These are phyloP conservation scores for Acrocephalus scirpaceus DNA, from an alignment of 2,797 vertebrate species.

Conservation along the genomic window DNA sequence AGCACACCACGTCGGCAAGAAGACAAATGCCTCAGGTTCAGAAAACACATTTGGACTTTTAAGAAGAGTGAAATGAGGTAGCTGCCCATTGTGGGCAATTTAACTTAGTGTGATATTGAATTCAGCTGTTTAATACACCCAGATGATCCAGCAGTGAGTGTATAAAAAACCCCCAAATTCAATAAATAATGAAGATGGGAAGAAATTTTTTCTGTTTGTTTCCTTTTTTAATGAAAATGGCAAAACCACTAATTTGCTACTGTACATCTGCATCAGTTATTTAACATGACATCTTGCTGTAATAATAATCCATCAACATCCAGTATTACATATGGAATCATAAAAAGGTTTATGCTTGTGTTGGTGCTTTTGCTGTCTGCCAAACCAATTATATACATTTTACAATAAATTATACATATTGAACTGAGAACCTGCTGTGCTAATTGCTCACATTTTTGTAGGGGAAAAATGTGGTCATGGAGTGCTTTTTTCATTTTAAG, in stretches of 20 bases:
- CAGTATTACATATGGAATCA: slow-evolving; percentile 37
- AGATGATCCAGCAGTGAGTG: slow-evolving; percentile 39
- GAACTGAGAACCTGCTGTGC: slow-evolving; percentile 33
- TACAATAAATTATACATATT: slow-evolving; percentile 37
- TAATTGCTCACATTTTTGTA: slow-evolving; percentile 42
- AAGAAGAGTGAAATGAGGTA: slow-evolving; percentile 17
- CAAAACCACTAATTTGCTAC: slow-evolving; percentile 28
- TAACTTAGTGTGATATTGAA: slow-evolving; percentile 25
- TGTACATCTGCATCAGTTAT: slow-evolving; percentile 41
- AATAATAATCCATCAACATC: slow-evolving; percentile 26
- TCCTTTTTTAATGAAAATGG: slow-evolving; percentile 38
- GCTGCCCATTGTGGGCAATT: slow-evolving; percentile 51
- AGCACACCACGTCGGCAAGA: neutral
- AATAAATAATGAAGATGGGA: slow-evolving; percentile 40
- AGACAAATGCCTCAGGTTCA: neutral
- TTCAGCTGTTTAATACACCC: slow-evolving; percentile 48
- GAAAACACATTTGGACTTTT: slow-evolving; percentile 3
- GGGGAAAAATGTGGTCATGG: neutral
- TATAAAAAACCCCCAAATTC: neutral
- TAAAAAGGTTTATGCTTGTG: slow-evolving; percentile 28
- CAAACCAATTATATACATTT: slow-evolving; percentile 48
- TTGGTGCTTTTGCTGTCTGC: slow-evolving; percentile 30
- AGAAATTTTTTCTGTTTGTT: neutral
- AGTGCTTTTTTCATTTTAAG: slow-evolving; percentile 14
- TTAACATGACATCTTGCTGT: slow-evolving; percentile 29